phyloP scores from a whole-genome alignment of 2,888 invertebrate species.

The Diaperis boleti region DNA sequence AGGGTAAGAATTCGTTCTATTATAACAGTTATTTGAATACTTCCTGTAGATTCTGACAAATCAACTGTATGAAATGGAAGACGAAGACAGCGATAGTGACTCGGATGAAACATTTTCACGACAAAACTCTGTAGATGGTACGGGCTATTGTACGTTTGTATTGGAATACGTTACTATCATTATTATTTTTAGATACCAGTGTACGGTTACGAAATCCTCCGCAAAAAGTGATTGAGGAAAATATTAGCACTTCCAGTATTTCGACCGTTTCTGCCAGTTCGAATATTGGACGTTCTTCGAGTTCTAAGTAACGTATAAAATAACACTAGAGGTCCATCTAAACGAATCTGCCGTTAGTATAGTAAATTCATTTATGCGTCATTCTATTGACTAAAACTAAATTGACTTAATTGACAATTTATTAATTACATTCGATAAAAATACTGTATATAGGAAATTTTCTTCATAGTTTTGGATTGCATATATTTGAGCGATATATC shows the following conservation, averaged over 20 bases:
- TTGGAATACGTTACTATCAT: background rate
- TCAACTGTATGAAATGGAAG: constrained; percentile 50
- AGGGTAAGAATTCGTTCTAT: constrained; percentile 68
- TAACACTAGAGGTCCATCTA: background rate
- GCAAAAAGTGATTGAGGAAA: constrained; percentile 13
- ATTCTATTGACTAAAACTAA: too few relatives aligned
- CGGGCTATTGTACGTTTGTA: background rate
- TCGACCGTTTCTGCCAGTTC: background rate
- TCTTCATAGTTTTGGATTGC: too few relatives aligned
- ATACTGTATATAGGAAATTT: too few relatives aligned
- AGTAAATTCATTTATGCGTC: too few relatives aligned
- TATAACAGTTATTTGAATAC: constrained; percentile 3
- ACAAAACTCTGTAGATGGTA: constrained; percentile 37
- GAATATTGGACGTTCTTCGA: background rate
- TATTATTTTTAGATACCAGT: constrained; percentile 20
- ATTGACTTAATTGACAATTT: too few relatives aligned
- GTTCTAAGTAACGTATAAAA: background rate
- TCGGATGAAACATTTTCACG: constrained; percentile 47
- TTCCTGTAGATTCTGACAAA: constrained; percentile 57
- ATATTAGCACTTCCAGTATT: background rate
- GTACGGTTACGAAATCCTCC: constrained; percentile 16
- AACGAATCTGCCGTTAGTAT: background rate
- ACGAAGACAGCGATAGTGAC: constrained; percentile 50
- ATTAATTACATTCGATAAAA: too few relatives aligned
- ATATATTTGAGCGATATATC: too few relatives aligned